Evolutionary conservation across 2,113 vertebrate genomes (phyloP).

Genomic region (Anas platyrhynchos): DNA sequence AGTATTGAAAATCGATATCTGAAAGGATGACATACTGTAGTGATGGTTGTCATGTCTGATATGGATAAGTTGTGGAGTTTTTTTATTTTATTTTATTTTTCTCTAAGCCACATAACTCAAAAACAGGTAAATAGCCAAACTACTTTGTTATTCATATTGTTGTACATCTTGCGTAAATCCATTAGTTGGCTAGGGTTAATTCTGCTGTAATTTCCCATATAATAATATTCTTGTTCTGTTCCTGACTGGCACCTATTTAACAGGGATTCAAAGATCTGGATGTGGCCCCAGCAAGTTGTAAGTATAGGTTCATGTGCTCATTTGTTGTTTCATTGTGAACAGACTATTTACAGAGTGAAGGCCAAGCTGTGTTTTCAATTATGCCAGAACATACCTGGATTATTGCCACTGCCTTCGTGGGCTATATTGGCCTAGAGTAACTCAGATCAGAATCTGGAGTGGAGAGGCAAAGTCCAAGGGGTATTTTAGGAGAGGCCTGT

Average conservation of each 20-base stretch:
- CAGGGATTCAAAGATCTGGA: background rate
- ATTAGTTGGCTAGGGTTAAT: background rate
- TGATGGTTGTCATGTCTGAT: background rate
- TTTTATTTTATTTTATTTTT: no score
- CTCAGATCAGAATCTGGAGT: background rate
- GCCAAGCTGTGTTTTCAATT: background rate
- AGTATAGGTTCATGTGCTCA: accelerated
- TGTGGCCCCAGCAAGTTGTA: background rate
- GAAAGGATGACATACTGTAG: background rate
- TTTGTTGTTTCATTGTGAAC: background rate
- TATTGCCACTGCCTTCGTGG: background rate
- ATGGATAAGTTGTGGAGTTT: background rate
- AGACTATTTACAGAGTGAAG: background rate
- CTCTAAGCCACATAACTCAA: background rate
- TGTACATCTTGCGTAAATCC: background rate
- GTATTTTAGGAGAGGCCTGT: background rate
- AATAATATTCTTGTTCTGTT: background rate
- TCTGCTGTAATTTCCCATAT: background rate
- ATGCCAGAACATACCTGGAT: background rate
- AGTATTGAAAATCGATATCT: background rate
- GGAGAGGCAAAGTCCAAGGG: background rate
- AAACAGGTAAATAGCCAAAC: background rate
- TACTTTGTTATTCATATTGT: background rate
- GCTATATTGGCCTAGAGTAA: background rate
- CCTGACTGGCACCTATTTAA: background rate